These are phyloP conservation scores for Mustela erminea DNA, from an alignment of 2,797 vertebrate species.

Conservation along the genomic window DNA sequence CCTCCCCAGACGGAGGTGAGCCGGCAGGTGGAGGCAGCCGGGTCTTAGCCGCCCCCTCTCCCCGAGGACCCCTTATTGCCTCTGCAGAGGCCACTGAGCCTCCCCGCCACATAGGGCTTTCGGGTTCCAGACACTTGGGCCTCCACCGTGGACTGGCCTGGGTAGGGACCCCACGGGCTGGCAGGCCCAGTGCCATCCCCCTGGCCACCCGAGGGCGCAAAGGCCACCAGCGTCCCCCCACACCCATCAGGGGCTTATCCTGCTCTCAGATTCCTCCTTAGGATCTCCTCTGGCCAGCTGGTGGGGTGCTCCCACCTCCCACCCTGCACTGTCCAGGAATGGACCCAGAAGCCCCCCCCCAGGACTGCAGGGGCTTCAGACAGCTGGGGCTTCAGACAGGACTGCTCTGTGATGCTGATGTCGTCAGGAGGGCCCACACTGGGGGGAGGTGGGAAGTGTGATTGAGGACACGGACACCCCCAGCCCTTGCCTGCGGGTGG, in stretches of 20 bases:
- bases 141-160: background rate
- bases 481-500: background rate
- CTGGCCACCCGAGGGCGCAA: background rate
- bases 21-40: background rate
- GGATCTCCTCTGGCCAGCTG: no score
- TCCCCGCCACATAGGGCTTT: background rate
- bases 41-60: background rate
- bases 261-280: background rate
- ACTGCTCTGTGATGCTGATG: background rate
- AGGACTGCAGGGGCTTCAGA: background rate
- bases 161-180: no score
- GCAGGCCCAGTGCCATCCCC: accelerated
- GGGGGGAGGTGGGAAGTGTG: no score
- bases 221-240: background rate
- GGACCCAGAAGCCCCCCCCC: background rate
- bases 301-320: no score
- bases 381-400: background rate
- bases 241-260: background rate
- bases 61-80: background rate
- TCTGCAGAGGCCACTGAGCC: background rate
- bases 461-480: background rate
- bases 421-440: background rate
- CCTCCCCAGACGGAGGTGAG: background rate
- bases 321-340: background rate
- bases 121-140: background rate